Base-by-base conservation (phyloP, 2,113 vertebrate genomes). In the Rhea pennata region DNA sequence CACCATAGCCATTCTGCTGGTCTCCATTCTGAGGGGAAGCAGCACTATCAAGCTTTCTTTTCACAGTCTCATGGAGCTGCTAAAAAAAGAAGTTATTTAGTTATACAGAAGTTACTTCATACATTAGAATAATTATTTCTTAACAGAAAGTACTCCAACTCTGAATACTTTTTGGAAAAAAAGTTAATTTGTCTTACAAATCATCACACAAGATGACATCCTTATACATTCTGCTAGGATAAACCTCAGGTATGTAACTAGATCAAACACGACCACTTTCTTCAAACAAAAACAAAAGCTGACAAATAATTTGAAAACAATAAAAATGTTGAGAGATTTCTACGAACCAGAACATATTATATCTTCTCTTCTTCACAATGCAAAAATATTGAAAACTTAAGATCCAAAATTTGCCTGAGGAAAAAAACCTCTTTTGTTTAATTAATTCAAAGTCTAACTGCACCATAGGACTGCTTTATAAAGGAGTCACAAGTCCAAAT, bases 11-110 rank as follows among this genome's bases (percentile, higher is more conserved):
- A 51, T 99, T 99, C 83, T 98, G 98, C 80, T 98, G 99, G 51
- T 99, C 99, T 33, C 99, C 98, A 15, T 99, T 98, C 93, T 98
- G 97, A 40, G 99, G 99, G 61, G 99, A 99, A 76, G 98, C 71
- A 11, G 98, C 97, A 8, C 96, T 99, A 88, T 99, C 99, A 24
- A 99, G 95, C 95, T 99, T 99, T 97, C 99, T 98, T 98, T 99
- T 99, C 93, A 99, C 99, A 2, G 99, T 98, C 95, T 99, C 99
- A 89, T 99, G 99, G 56, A 99, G 98, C 98, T 99, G 98, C 98
- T 99, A 90, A 79, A 96, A 97, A 78, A 96, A 83, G 29, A 15
- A 84, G 16, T 84, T 72, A 50, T 11, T 58, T 64, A 73, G 54
- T 62, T 92, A 59, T 19, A 17, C 33, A 59, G 19, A 59, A 33